Conservation (phyloP, 2,113 vertebrate genomes). For the Tringa solitaria region DNA sequence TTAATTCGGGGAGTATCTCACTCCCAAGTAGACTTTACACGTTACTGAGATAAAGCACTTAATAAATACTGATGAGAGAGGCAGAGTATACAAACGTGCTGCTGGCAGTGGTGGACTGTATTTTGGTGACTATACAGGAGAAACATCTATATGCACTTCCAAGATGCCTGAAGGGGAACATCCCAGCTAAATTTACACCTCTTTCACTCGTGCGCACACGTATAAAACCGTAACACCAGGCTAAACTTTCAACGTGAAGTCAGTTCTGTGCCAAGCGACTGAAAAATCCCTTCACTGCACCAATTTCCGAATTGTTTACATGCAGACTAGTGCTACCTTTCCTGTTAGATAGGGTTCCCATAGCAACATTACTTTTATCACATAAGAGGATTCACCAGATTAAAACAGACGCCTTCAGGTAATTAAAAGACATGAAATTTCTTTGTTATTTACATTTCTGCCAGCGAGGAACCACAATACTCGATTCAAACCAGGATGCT, state of each 20-base stretch:
- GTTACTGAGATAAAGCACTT: not conserved
- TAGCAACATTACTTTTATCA: conserved; percentile 69
- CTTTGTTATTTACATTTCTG: conserved; percentile 64
- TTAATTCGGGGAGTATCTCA: not conserved
- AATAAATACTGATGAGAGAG: not conserved
- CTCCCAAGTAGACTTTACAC: not conserved
- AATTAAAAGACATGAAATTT: conserved; percentile 68
- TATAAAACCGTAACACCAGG: not conserved
- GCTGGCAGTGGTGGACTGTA: not conserved
- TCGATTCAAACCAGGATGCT: conserved; percentile 45
- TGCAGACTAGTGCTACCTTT: conserved; percentile 18
- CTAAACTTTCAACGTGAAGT: not conserved
- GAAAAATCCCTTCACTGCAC: conserved; percentile 17
- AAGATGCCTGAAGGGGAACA: not conserved
- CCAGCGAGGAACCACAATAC: conserved; percentile 19
- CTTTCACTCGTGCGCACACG: rapidly evolving
- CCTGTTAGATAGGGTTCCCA: conserved; percentile 70
- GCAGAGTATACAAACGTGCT: not conserved
- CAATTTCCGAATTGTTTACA: conserved; percentile 37
- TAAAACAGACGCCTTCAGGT: conserved; percentile 53
- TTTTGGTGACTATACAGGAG: not conserved
- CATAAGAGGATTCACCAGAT: conserved; percentile 60
- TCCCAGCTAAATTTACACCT: not conserved
- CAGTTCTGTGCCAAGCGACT: not conserved
- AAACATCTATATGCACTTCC: not conserved